Evolutionary conservation across 1,140 invertebrate species (phyloP).

Genomic region (Ruditapes philippinarum): DNA sequence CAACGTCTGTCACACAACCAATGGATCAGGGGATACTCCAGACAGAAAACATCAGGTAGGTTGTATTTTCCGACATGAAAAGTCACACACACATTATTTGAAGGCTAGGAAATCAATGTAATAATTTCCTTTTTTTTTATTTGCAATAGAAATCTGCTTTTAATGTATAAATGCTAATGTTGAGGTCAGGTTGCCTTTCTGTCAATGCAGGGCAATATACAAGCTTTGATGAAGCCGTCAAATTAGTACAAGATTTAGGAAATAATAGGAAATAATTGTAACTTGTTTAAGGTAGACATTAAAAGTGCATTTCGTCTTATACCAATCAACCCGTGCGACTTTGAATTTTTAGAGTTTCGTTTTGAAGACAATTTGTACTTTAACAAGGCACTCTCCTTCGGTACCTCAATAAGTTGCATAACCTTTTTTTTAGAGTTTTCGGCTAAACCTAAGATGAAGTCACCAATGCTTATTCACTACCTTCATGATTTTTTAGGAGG

Average conservation of each 20-base stretch:
- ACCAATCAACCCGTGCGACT: constrained; percentile 1
- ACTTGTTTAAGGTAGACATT: constrained; percentile 59
- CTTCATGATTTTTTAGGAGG: constrained; percentile 44
- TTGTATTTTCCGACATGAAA: too few species aligned
- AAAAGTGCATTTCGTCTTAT: constrained; percentile 58
- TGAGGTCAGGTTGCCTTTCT: too few species aligned
- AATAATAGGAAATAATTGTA: constrained; percentile 19
- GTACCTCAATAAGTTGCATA: background rate
- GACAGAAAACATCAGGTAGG: too few species aligned
- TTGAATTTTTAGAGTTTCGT: constrained; percentile 29
- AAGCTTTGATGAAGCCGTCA: too few species aligned
- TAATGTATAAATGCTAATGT: too few species aligned
- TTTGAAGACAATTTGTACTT: constrained; percentile 17
- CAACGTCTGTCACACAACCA: too few species aligned
- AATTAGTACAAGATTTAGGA: constrained; percentile 58
- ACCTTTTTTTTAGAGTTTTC: constrained; percentile 20
- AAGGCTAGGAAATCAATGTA: too few species aligned
- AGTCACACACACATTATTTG: too few species aligned
- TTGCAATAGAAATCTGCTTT: too few species aligned
- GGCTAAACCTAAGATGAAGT: background rate
- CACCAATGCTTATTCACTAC: background rate
- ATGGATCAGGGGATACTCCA: too few species aligned
- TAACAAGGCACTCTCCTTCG: constrained; percentile 12
- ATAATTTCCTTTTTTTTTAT: too few species aligned
- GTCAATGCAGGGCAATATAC: constrained; percentile 49